These are phyloP conservation scores for Oreochromis niloticus DNA, from an alignment of 2,113 vertebrate species.

Conservation along the genomic window DNA sequence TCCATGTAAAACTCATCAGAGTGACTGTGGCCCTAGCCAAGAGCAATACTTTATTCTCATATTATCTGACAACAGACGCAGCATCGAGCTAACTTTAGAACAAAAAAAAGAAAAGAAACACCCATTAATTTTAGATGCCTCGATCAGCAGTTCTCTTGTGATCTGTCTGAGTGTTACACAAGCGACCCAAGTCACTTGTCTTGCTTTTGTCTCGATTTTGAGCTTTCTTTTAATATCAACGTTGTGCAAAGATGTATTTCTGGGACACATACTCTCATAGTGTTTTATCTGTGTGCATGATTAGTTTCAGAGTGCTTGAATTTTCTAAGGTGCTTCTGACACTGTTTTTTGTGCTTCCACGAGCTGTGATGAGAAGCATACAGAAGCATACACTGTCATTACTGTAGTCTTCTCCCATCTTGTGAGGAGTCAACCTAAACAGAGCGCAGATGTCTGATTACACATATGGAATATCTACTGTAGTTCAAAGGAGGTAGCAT, in stretches of 20 bases:
- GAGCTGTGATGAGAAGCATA: background rate
- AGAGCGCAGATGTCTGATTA: background rate
- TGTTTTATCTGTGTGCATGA: constrained; percentile 32
- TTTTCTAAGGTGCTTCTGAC: constrained; percentile 1
- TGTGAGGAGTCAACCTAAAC: constrained; percentile 10
- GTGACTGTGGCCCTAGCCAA: constrained; percentile 2
- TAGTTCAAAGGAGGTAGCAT: background rate
- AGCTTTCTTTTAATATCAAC: background rate
- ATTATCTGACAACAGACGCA: background rate
- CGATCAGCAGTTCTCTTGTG: background rate
- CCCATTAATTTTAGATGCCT: background rate
- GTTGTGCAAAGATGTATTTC: background rate
- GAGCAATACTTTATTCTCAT: background rate
- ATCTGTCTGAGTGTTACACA: background rate
- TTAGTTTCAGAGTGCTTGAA: constrained; percentile 5
- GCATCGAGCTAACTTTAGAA: constrained; percentile 25
- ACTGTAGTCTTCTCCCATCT: background rate
- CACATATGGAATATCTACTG: background rate
- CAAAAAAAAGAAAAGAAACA: background rate
- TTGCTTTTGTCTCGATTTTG: background rate
- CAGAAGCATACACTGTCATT: background rate
- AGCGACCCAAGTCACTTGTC: background rate
- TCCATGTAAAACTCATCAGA: background rate
- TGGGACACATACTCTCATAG: constrained; percentile 7
- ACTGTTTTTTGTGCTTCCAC: background rate